phyloP scores from a whole-genome alignment of 2,113 vertebrate species.

The Chrysochloris asiatica region DNA sequence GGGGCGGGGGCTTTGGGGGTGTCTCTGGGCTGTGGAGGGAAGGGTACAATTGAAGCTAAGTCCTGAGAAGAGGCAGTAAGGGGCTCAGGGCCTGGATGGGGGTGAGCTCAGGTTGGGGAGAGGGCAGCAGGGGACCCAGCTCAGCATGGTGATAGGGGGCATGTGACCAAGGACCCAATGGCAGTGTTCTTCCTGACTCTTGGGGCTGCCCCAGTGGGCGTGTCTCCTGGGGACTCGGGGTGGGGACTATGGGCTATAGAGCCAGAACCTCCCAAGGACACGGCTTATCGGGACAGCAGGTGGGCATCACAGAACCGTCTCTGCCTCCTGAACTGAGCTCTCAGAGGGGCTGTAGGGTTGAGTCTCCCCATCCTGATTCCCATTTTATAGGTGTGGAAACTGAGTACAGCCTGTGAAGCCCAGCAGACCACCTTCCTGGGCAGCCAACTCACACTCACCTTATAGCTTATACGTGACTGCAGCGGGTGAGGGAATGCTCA shows the following conservation, averaged over 20 bases:
- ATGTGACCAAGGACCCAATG: neutral
- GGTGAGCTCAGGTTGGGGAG: accelerated
- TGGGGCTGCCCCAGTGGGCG: neutral
- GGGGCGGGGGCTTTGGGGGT: neutral
- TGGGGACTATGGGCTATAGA: too few species aligned
- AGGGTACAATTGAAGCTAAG: neutral
- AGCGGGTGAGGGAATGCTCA: too few species aligned
- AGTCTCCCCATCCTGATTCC: neutral
- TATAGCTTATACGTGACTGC: too few species aligned
- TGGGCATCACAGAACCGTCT: neutral
- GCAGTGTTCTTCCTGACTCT: neutral
- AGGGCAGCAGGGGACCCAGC: too few species aligned
- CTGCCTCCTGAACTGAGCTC: neutral
- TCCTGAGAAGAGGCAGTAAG: neutral
- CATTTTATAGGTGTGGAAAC: neutral
- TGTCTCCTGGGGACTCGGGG: too few species aligned
- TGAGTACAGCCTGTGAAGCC: neutral
- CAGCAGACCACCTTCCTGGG: too few species aligned
- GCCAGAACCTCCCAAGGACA: neutral
- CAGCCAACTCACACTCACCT: neutral
- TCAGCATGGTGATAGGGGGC: neutral
- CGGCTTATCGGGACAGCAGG: neutral
- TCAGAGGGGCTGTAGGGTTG: neutral
- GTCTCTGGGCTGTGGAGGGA: neutral
- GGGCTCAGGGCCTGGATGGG: neutral